These are phyloP conservation scores for Sphaerodactylus townsendi DNA, from an alignment of 2,113 vertebrate species.

Conservation along the genomic window DNA sequence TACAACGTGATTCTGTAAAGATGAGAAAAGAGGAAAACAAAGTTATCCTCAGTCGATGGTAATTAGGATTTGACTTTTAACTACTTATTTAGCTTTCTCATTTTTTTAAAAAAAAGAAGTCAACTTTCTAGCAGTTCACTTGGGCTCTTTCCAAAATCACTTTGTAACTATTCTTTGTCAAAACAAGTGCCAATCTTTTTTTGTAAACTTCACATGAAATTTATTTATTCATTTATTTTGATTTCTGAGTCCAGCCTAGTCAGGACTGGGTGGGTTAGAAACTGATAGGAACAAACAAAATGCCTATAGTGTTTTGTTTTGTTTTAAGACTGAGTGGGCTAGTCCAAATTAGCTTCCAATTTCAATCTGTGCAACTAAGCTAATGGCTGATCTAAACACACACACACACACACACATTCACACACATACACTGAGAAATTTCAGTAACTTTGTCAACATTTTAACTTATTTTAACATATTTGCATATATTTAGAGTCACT, in stretches of 20 bases:
- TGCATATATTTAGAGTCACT: not conserved
- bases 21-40: conserved; percentile 24
- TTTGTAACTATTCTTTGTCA: not conserved
- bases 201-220: too few species aligned
- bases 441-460: not conserved
- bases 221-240: too few species aligned
- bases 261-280: too few species aligned
- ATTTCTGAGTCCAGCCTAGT: too few species aligned
- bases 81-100: conserved; percentile 23
- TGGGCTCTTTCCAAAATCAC: not conserved
- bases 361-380: not conserved
- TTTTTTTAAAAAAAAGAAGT: not conserved
- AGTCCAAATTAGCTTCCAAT: not conserved
- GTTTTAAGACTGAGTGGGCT: not conserved
- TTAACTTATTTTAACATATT: not conserved
- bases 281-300: too few species aligned
- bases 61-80: conserved; percentile 59
- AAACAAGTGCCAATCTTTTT: not conserved
- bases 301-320: too few species aligned
- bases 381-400: not conserved
- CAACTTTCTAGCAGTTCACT: not conserved
- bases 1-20: conserved; percentile 72
- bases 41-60: conserved; percentile 53
- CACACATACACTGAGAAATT: not conserved
- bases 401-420: too few species aligned